A percentile compares a stretch with the other conserved stretches of the same genome.
Conservation (phyloP, 1,140 invertebrate species). For the Druon quercuslanigerum region DNA sequence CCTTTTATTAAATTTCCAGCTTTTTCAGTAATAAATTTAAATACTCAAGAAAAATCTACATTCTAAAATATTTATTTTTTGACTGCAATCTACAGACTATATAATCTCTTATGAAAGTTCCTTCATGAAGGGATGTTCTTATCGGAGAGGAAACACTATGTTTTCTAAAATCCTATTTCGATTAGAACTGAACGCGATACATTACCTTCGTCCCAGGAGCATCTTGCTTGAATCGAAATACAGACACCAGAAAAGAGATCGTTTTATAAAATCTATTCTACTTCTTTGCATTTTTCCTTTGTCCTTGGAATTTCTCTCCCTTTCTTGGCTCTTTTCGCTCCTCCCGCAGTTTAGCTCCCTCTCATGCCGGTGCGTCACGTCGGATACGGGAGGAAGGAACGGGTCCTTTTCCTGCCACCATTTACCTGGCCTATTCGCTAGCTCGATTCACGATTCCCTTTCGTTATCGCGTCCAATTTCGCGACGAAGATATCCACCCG, state of each 20-base stretch:
- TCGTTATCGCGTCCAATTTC: conserved; percentile 73
- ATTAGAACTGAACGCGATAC: conserved; percentile 27
- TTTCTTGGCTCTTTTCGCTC: conserved; percentile 43
- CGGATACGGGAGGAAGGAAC: conserved; percentile 11
- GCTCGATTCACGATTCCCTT: conserved; percentile 61
- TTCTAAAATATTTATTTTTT: no score
- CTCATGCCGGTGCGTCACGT: conserved; percentile 1
- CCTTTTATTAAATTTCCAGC: conserved; percentile 58
- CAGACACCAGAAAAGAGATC: conserved; percentile 14
- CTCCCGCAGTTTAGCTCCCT: conserved; percentile 25
- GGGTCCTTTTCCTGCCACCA: conserved; percentile 44
- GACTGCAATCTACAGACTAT: no score
- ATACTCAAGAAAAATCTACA: no score
- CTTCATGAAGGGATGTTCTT: not conserved
- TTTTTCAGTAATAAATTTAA: conserved; percentile 10
- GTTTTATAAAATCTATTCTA: conserved; percentile 52
- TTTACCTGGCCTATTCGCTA: conserved; percentile 57
- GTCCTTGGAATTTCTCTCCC: conserved; percentile 47
- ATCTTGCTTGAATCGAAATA: conserved; percentile 43
- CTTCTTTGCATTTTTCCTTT: conserved; percentile 55
- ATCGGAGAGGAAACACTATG: not conserved
- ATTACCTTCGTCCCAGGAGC: conserved; percentile 43
- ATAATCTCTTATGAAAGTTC: not conserved
- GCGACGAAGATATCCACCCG: conserved; percentile 68
- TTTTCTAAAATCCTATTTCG: conserved; percentile 16